These are phyloP conservation scores for Tychaedon coryphoeus DNA, from an alignment of 2,113 vertebrate species.

Conservation along the genomic window DNA sequence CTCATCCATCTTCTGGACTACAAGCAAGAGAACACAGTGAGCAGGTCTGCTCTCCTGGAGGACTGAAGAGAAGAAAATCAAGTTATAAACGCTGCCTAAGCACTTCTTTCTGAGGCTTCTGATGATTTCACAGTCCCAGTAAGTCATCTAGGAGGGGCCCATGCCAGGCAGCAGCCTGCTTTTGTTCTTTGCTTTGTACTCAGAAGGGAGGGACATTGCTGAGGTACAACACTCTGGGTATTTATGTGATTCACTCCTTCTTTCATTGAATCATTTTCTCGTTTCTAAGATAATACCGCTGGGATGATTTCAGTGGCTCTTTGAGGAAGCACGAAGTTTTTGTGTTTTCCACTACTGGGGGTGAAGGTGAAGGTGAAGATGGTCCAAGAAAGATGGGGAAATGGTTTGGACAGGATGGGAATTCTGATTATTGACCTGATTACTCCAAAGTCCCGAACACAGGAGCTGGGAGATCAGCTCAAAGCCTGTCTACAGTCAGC, in stretches of 20 bases:
- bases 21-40: neutral
- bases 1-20: neutral
- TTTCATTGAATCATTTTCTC: conserved; percentile 56
- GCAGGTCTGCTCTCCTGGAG: neutral
- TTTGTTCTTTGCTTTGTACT: conserved; percentile 67
- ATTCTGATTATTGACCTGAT: neutral
- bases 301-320: conserved; percentile 14
- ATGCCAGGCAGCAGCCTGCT: conserved; percentile 58
- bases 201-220: conserved; percentile 65
- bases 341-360: neutral
- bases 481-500: neutral
- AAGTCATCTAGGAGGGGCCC: conserved; percentile 71
- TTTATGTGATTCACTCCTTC: conserved; percentile 55
- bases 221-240: conserved; percentile 34
- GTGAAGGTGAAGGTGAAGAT: neutral
- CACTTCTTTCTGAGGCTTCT: conserved; percentile 61
- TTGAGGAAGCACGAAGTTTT: neutral
- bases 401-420: neutral
- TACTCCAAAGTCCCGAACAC: neutral
- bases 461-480: neutral
- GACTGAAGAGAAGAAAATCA: conserved; percentile 31
- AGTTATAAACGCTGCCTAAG: conserved; percentile 40
- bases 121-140: conserved; percentile 61
- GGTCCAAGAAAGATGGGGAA: neutral
- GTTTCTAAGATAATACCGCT: conserved; percentile 50